A percentile compares a stretch with the other conserved stretches of the same genome.
phyloP scores from a whole-genome alignment of 2,113 vertebrate genomes.

The Sigmodon hispidus region DNA sequence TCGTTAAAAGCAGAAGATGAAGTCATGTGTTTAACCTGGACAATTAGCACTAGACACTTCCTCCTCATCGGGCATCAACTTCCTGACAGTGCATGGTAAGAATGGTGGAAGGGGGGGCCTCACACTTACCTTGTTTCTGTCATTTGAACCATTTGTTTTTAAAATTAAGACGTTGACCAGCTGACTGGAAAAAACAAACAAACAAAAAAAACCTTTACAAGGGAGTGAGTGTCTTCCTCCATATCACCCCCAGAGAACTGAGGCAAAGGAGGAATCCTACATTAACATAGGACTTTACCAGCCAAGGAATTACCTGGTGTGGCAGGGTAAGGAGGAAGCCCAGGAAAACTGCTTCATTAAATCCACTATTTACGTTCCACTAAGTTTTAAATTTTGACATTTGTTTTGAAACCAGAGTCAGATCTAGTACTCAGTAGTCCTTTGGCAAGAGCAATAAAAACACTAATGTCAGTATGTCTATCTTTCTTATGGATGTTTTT shows the following conservation, averaged over 20 bases:
- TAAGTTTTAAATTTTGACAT: conserved; percentile 70
- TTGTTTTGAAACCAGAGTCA: conserved; percentile 82
- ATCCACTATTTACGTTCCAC: conserved; percentile 64
- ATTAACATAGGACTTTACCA: conserved; percentile 49
- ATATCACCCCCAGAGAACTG: not conserved
- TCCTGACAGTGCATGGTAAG: not conserved
- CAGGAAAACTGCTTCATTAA: conserved; percentile 63
- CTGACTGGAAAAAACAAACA: not conserved
- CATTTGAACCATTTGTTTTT: conserved; percentile 24
- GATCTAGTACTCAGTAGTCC: conserved; percentile 72
- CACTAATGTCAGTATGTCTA: conserved; percentile 64
- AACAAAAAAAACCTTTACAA: not conserved
- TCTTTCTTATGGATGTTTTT: conserved; percentile 67
- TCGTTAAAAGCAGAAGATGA: not conserved
- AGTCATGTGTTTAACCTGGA: not conserved
- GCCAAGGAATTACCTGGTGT: not conserved
- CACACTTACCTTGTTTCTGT: not conserved
- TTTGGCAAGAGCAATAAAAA: conserved; percentile 74
- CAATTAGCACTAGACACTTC: not conserved
- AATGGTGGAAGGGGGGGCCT: not conserved
- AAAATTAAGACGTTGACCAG: conserved; percentile 20
- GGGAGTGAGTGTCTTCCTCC: not conserved
- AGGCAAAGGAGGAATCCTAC: not conserved
- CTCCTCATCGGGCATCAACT: not conserved
- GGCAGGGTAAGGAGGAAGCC: conserved; percentile 52